Base-by-base conservation (phyloP, 2,113 vertebrate genomes). In the Aspidoscelis tigris region DNA sequence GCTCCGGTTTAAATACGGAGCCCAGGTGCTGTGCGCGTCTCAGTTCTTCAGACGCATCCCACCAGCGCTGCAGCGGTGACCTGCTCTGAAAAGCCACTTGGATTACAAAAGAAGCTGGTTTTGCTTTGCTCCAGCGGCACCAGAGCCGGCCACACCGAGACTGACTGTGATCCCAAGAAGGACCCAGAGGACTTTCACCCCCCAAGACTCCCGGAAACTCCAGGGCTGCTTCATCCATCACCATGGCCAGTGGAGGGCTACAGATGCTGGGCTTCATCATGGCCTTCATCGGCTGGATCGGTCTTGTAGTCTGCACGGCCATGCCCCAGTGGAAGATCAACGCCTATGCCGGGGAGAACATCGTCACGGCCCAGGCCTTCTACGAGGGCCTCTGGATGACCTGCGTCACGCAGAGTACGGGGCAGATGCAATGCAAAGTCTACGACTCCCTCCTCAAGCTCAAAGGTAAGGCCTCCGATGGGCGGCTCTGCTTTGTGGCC, bases 351-450 rank as follows among this genome's bases (percentile, higher is more conserved):
- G 95, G 94, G 33, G 97, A 96, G 92, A 98, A 98, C 94, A 98
- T 99, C 4, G 97, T 99, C 82, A 93, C 95, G 0, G 94, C 98
- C 20, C 98, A 98, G 92, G 97, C 95, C 53, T 90, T 99, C 91
- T 97, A 96, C 41, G 95, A 97, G 80, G 98, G 98, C 10, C 89
- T 99, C 24, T 99, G 98, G 98, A 97, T 97, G 97, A 95, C 93
- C 80, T 99, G 98, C 89, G 96, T 94, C 71, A 96, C 93, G n/a
- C 98, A 99, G 94, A 95, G 93, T 68, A 96, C 96, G 7, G 96
- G 95, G 18, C 94, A 95, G 88, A 92, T 98, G 58, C 96, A 95
- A 68, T 99, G 98, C 92, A 97, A 97, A 65, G 84, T 90, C 7
- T 96, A 95, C 81, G 95, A 96, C 88, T 97, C 97, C 20, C 78